Evolutionary conservation across 2,888 invertebrate species (phyloP).

Genomic region (Encarsia formosa): DNA sequence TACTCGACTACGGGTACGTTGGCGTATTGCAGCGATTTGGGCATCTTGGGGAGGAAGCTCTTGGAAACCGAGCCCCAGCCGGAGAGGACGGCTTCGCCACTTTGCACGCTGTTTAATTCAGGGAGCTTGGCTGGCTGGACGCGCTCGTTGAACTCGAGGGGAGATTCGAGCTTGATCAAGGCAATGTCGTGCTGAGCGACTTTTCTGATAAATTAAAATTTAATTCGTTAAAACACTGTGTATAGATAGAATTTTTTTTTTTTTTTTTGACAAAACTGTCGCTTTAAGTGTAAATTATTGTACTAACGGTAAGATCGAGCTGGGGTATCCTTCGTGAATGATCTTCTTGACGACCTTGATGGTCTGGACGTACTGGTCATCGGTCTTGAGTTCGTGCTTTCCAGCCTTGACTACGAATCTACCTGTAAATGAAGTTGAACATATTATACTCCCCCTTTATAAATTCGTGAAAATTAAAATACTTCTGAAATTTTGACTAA

Average conservation of each 20-base stretch:
- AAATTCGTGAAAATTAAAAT: too few species aligned
- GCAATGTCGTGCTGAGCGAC: conserved; percentile 55
- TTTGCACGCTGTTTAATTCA: conserved; percentile 30
- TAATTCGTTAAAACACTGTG: too few species aligned
- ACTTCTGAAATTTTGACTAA: too few species aligned
- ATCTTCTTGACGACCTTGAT: conserved; percentile 21
- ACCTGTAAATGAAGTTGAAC: too few species aligned
- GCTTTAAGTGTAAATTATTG: too few species aligned
- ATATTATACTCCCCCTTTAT: too few species aligned
- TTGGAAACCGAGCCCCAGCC: conserved; percentile 53
- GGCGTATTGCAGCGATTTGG: conserved; percentile 40
- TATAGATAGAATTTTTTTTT: too few species aligned
- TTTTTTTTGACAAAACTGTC: too few species aligned
- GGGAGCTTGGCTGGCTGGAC: conserved; percentile 50
- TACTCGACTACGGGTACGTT: conserved; percentile 38
- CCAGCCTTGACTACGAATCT: conserved; percentile 29
- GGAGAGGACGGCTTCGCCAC: conserved; percentile 45
- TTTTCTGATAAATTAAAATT: conserved; percentile 34
- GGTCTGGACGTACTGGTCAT: conserved; percentile 20
- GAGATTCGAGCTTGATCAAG: conserved; percentile 47
- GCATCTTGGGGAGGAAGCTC: conserved; percentile 29
- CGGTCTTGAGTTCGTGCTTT: conserved; percentile 9
- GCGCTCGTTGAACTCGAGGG: conserved; percentile 39
- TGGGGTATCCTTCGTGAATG: conserved; percentile 38
- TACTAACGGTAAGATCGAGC: not conserved